These are phyloP conservation scores for Mirounga angustirostris DNA, from an alignment of 2,113 vertebrate species.

Conservation along the genomic window DNA sequence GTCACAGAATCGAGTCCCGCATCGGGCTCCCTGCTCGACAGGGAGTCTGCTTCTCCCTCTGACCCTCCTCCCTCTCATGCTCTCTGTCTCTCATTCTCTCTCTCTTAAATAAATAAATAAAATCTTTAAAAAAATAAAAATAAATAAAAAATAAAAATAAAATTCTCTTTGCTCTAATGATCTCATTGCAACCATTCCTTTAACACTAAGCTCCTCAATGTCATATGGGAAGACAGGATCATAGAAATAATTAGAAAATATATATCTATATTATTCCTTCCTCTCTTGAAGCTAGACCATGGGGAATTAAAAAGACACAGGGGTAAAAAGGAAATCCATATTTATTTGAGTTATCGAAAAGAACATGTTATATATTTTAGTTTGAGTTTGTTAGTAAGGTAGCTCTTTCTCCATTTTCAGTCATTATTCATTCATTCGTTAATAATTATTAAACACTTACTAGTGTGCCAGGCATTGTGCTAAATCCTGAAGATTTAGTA, in stretches of 20 bases:
- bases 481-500: background rate
- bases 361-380: background rate
- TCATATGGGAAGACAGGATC: background rate
- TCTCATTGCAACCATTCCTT: background rate
- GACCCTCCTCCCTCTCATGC: no score
- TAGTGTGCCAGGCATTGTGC: background rate
- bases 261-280: background rate
- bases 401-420: background rate
- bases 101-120: no score
- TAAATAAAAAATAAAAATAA: background rate
- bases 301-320: slow-evolving; percentile 11
- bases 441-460: background rate
- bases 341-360: background rate
- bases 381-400: background rate
- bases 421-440: background rate
- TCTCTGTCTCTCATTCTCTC: no score
- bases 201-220: background rate
- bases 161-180: background rate
- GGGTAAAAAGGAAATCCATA: background rate
- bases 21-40: no score
- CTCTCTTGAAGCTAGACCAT: background rate
- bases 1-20: no score
- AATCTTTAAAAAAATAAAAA: no score
- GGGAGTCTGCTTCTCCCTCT: no score
- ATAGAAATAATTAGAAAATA: background rate